A percentile compares a stretch with the other conserved stretches of the same genome.
Evolutionary conservation across 2,113 vertebrate genomes (phyloP).

Genomic region (Herpailurus yagouaroundi): DNA sequence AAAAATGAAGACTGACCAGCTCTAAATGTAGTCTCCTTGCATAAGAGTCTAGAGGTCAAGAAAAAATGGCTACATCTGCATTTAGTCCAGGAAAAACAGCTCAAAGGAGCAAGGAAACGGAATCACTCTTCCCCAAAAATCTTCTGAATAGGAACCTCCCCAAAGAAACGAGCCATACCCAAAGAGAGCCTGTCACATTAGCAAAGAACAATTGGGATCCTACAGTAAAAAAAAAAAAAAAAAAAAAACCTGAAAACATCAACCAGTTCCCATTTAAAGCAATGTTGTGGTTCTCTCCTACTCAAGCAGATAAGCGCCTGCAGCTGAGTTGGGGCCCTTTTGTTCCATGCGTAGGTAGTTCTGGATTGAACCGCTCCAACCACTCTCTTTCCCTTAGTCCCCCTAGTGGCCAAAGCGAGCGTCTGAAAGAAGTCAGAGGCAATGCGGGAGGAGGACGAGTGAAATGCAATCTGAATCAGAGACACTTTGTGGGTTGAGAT

Average conservation of each 20-base stretch:
- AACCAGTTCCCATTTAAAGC: background rate
- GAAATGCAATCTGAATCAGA: background rate
- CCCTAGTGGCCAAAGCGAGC: background rate
- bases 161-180: background rate
- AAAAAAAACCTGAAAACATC: background rate
- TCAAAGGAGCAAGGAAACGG: background rate
- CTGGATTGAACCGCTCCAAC: background rate
- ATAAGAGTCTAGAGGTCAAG: background rate
- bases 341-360: background rate
- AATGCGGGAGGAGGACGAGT: background rate
- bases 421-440: background rate
- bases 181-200: background rate
- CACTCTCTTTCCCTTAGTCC: background rate
- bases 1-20: conserved; percentile 12
- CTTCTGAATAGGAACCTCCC: background rate
- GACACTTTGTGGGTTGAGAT: background rate
- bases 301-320: accelerated
- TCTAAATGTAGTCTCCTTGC: background rate
- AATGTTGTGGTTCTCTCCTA: background rate
- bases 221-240: background rate
- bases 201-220: background rate
- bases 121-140: background rate
- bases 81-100: background rate
- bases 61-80: background rate
- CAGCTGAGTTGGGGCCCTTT: background rate